A percentile compares a stretch with the other conserved stretches of the same genome.
Evolutionary conservation across 2,797 vertebrate genomes (phyloP).

Genomic region (Chloroceryle amazona): DNA sequence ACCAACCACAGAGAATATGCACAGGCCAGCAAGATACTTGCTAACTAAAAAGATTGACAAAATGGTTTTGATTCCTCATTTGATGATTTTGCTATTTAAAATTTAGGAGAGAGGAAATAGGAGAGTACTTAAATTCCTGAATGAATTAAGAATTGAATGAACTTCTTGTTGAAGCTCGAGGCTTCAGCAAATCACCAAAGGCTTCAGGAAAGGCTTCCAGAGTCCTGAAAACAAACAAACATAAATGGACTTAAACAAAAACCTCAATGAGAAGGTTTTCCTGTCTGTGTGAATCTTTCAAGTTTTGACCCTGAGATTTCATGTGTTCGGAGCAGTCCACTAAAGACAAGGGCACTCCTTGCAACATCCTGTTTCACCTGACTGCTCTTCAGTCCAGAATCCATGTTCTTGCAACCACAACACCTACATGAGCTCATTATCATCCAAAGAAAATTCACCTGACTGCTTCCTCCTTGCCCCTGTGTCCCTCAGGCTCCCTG

Average conservation of each 20-base stretch:
- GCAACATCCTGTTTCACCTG: neutral
- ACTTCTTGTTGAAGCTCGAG: neutral
- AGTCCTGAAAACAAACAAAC: neutral
- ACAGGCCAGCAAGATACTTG: neutral
- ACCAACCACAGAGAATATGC: neutral
- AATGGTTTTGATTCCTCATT: neutral
- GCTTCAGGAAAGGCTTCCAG: neutral
- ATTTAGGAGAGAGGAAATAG: neutral
- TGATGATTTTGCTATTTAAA: neutral
- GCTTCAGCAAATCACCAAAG: neutral
- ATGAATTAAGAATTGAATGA: neutral
- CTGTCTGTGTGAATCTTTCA: neutral
- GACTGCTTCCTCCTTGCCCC: neutral
- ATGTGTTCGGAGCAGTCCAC: neutral
- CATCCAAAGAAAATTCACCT: neutral
- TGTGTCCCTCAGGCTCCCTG: rapidly evolving
- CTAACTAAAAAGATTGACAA: neutral
- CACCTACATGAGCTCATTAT: neutral
- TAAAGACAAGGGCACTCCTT: neutral
- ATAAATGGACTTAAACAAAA: neutral
- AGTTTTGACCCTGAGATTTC: neutral
- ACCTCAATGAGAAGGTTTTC: neutral
- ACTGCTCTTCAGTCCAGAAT: neutral
- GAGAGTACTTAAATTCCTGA: neutral
- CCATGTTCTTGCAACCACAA: neutral